Percentiles rank a stretch among this genome's conserved stretches.
Conservation (phyloP, 2,113 vertebrate species). For the Nyctibius bracteatus region DNA sequence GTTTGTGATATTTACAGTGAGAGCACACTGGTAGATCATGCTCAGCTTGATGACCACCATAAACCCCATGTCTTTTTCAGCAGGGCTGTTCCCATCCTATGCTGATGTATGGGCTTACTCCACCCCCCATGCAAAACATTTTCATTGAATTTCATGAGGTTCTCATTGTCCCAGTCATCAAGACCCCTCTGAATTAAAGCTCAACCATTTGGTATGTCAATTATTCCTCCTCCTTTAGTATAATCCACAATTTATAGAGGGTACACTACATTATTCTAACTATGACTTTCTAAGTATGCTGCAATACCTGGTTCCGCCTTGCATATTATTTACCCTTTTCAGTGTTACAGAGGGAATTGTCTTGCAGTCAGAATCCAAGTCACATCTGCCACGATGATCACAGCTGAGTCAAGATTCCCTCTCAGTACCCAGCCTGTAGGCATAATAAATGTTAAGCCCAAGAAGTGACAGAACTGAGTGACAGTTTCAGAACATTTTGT, state of each 20-base stretch:
- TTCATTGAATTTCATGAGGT: neutral
- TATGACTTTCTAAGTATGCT: neutral
- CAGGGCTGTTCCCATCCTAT: neutral
- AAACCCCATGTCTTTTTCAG: neutral
- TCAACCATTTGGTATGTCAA: neutral
- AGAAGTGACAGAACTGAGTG: neutral
- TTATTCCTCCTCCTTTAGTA: neutral
- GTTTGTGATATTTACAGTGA: neutral
- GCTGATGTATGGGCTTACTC: fast-evolving
- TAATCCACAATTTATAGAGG: neutral
- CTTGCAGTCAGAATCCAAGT: neutral
- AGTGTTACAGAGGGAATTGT: neutral
- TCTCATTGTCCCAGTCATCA: neutral
- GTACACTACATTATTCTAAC: neutral
- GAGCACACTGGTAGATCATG: neutral
- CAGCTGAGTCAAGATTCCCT: neutral
- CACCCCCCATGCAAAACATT: neutral
- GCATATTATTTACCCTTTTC: neutral
- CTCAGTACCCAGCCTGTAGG: neutral
- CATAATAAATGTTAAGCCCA: neutral
- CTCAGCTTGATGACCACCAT: neutral
- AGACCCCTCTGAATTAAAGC: neutral
- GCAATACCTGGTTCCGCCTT: neutral
- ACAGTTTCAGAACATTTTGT: neutral
- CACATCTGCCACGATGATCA: neutral